Base-by-base conservation (phyloP, 2,888 invertebrate species). In the Priapulus caudatus region DNA sequence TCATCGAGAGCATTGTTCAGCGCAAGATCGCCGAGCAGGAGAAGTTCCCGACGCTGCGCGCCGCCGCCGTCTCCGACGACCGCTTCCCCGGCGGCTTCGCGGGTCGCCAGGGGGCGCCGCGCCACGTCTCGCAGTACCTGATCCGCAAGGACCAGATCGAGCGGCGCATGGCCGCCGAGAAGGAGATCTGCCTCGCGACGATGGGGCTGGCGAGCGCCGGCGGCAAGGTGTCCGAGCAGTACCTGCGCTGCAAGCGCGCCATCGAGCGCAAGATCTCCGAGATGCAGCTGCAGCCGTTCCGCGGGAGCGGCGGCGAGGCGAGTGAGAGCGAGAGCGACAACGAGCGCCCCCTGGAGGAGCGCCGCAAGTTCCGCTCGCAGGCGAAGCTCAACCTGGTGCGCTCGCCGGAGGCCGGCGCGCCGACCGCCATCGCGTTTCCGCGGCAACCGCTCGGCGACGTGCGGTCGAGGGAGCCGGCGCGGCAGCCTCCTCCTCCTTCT, bases 161-260 rank as follows among this genome's bases (percentile, higher is more conserved):
- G n/a, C 10, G 33, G 33, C 33, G 33, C n/a, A 10, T 33, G n/a
- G 33, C 33, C 10, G 33, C 33, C 10, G 33, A 33, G n/a, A 33
- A 33, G n/a, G 33, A n/a, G 10, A n/a, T n/a, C n/a, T n/a, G n/a
- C n/a, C n/a, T n/a, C n/a, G n/a, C 10, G 10, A 10, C n/a, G 10
- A 33, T 33, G 33, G 33, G 33, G 33, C 10, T 33, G 33, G 10
- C 33, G n/a, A 33, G 10, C n/a, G 33, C 33, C n/a, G 33, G 33
- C n/a, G 33, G 33, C n/a, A 33, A 33, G n/a, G 33, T 33, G 10
- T 33, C 33, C n/a, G 33, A 33, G 33, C 33, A 33, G 33, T 33
- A 33, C 33, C 33, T 33, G n/a, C 10, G n/a, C 10, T 10, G 33
- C 10, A 33, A 33, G 33, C 10, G 10, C n/a, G 10, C 10, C 10